Evolutionary conservation across 2,888 invertebrate species (phyloP), one percentile per base, ranked within the genome.

Genomic region (Trachelus troglodyta): DNA sequence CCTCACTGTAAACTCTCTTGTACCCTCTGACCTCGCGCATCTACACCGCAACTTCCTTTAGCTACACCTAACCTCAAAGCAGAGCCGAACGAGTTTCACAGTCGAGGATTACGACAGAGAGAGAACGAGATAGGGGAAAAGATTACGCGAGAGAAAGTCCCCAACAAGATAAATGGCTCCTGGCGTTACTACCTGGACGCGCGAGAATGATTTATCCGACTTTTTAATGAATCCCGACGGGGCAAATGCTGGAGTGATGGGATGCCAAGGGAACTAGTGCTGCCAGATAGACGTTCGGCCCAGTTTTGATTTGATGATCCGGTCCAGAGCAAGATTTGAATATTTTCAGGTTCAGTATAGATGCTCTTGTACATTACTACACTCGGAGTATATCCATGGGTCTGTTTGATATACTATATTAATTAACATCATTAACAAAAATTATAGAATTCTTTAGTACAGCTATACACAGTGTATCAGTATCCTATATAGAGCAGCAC

Each of bases 401-500:
- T 71, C 2, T 34, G 12, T 0, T 33, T 3, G 23, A 9, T 71
- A 71, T 23, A 4, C 31, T 31, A 0, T 71, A 31, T 31, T 34
- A 71, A 71, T 71, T 71, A 31, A 33, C 31, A 15, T 71, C 1
- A 11, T 71, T 31, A 2, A 56, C 0, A 9, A 56, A 23, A 23
- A 56, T 56, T 2, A 56, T 56, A 23, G 9, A 56, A 9, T 56
- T 23, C 6, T 56, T 23, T 56, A 56, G 40, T 31, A 35, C 73
- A 56, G 75, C 34, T 68, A 40, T 30, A 68, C 31, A 40, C 56
- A 31, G 31, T 56, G 56, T 56, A 23, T 9, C 56, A 56, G 56
- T 56, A 23, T 56, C 23, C 56, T 23, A 56, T 73, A 35, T 77
- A 73, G 79, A 79, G 76, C 79, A 34, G 12, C 77, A 75, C 77